These are phyloP conservation scores for Drosophila pallidifrons DNA, from an alignment of 1,140 invertebrate species.

Conservation along the genomic window DNA sequence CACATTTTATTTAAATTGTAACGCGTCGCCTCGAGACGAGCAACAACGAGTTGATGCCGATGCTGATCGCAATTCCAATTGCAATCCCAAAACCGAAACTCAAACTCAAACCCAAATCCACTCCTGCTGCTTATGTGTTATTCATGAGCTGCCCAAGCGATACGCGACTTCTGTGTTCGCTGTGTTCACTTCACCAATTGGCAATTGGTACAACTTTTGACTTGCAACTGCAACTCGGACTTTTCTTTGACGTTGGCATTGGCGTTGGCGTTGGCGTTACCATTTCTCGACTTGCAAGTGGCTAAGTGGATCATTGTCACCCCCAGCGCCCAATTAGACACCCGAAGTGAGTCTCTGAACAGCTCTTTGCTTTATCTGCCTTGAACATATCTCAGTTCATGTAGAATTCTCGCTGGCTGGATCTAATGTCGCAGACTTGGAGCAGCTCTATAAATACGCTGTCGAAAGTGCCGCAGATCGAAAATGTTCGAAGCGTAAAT, in stretches of 20 bases:
- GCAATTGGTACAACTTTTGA: constrained; percentile 63
- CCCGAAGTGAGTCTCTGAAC: constrained; percentile 48
- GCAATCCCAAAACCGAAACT: too few relatives aligned
- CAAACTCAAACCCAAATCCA: constrained; percentile 22
- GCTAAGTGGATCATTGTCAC: constrained; percentile 80
- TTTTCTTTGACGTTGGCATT: constrained; percentile 16
- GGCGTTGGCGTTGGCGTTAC: constrained; percentile 11
- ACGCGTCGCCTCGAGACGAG: constrained; percentile 35
- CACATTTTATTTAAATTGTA: constrained; percentile 77
- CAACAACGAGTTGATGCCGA: constrained; percentile 5
- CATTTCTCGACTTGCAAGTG: constrained; percentile 2
- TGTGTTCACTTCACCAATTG: constrained; percentile 60
- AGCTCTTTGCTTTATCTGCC: background rate
- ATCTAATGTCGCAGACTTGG: constrained; percentile 58
- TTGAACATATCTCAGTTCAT: background rate
- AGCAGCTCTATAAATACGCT: constrained; percentile 62
- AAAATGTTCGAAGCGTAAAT: constrained; percentile 68
- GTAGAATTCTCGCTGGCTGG: background rate
- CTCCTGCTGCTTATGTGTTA: constrained; percentile 72
- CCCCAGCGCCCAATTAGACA: constrained; percentile 82
- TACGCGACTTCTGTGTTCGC: too few relatives aligned
- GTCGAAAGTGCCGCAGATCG: constrained; percentile 57
- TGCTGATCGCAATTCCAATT: constrained; percentile 33
- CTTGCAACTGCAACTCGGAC: constrained; percentile 33
- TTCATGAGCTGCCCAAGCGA: constrained; percentile 66